These are phyloP conservation scores for Seriola aureovittata DNA, from an alignment of 2,113 vertebrate genomes.

Conservation along the genomic window DNA sequence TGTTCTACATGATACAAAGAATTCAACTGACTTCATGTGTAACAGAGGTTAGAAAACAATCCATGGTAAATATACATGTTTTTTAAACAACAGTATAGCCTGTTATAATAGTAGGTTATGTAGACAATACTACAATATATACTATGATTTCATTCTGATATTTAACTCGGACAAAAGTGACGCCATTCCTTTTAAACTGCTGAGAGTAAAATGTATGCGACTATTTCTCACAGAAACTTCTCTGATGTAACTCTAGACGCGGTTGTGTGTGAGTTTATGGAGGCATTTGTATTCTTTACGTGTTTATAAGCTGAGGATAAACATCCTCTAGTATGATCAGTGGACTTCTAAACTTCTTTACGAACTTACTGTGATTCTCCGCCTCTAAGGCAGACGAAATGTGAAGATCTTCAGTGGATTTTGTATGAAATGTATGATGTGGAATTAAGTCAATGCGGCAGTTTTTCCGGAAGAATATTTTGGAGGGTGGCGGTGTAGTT, in stretches of 20 bases:
- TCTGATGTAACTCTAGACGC: neutral
- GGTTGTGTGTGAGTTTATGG: slow-evolving; percentile 4
- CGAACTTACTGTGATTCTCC: neutral
- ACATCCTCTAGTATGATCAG: slow-evolving; percentile 25
- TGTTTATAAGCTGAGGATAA: slow-evolving; percentile 17
- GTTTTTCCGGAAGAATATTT: no score
- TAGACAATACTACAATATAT: no score
- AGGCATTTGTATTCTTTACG: neutral
- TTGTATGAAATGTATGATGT: no score
- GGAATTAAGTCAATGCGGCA: neutral
- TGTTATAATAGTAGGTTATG: no score
- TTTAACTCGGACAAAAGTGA: neutral
- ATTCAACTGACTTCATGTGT: no score
- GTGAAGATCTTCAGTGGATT: no score
- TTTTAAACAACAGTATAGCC: no score
- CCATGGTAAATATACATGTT: no score
- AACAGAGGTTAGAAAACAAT: neutral
- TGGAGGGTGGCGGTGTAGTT: neutral
- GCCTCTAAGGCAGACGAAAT: no score
- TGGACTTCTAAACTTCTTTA: slow-evolving; percentile 9
- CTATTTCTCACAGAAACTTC: neutral
- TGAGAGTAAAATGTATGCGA: neutral
- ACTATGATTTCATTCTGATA: neutral
- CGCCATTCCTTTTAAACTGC: neutral
- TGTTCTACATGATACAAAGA: no score